Evolutionary conservation across 1,140 invertebrate genomes (phyloP).

Genomic region (Dinoponera quadriceps): DNA sequence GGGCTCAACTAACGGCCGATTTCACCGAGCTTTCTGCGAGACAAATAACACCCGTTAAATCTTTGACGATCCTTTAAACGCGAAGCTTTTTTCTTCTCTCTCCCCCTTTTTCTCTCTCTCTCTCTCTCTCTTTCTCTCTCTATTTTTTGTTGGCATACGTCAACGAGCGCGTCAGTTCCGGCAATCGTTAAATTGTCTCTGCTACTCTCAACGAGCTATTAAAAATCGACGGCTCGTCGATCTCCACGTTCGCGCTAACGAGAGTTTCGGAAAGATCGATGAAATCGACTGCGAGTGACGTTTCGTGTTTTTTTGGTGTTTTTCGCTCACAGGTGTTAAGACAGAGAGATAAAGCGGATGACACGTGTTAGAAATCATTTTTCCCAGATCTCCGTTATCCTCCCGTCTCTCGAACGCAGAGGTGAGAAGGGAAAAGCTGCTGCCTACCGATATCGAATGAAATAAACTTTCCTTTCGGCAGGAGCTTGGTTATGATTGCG

Average conservation of each 20-base stretch:
- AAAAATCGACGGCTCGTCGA: slow-evolving; percentile 48
- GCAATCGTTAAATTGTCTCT: slow-evolving; percentile 26
- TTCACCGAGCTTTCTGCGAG: slow-evolving; percentile 28
- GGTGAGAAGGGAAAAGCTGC: slow-evolving; percentile 30
- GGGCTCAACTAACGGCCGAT: slow-evolving; percentile 34
- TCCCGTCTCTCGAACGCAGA: too few species aligned
- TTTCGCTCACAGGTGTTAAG: background rate
- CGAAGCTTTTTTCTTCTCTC: background rate
- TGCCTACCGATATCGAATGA: slow-evolving; percentile 61
- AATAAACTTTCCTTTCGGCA: slow-evolving; percentile 50
- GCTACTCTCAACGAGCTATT: slow-evolving; percentile 47
- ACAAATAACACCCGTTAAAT: slow-evolving; percentile 46
- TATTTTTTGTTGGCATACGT: slow-evolving; percentile 6
- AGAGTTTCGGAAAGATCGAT: slow-evolving; percentile 29
- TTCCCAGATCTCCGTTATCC: background rate
- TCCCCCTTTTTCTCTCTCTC: too few species aligned
- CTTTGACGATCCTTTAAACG: slow-evolving; percentile 34
- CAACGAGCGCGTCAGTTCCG: background rate
- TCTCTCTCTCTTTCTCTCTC: too few species aligned
- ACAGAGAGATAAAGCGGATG: background rate
- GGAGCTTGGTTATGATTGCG: slow-evolving; percentile 53
- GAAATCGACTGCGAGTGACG: slow-evolving; percentile 32
- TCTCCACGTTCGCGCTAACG: slow-evolving; percentile 35
- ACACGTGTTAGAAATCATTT: slow-evolving; percentile 27
- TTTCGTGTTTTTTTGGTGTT: slow-evolving; percentile 10